Evolutionary conservation across 1,140 invertebrate species (phyloP), one percentile per base, ranked within the genome.

Genomic region (Anadara kagoshimensis): DNA sequence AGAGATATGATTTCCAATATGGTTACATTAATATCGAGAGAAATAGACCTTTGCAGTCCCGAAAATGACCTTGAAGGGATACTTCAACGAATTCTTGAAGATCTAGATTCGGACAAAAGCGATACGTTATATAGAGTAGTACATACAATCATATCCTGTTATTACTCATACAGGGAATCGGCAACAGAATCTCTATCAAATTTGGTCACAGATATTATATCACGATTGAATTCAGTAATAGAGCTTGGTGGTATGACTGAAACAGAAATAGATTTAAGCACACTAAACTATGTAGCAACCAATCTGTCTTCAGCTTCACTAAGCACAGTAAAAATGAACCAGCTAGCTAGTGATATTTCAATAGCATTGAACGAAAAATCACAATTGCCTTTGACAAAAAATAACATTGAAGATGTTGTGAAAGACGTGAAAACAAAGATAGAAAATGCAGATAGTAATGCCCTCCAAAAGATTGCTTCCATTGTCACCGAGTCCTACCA

Each of bases 1-100:
- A 66, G 66, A 47, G 66, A 58, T 4, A 56, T 58, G 49, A 62
- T 78, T 49, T 36, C 47, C 41, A 24, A 73, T n/a, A 78, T 78
- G 64, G 54, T 73, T 26, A 47, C 29, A 22, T 41, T 57, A 11
- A 69, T 73, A 56, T 44, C 61, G 3, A 59, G 44, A 14, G 57
- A 71, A 20, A 49, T 63, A 0, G 43, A 63, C 10, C 36, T 10
- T 12, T 12, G 24, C 43, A 5, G 11, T 22, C 16, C 59, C 66
- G 24, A 20, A 36, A 18, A 44, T 69, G 12, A 24, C 47, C n/a
- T 54, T 68, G 16, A 47, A 54, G 49, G 11, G n/a, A 12, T 75
- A 16, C 36, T 70, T 14, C 54, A 61, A 26, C 47, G 44, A 5
- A 47, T 78, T 0, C 65, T 61, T 11, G 63, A 66, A 24, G 59